A percentile compares a stretch with the other conserved stretches of the same genome.
Conservation (phyloP, 1,140 invertebrate genomes). For the Panagrolaimus sp. region DNA sequence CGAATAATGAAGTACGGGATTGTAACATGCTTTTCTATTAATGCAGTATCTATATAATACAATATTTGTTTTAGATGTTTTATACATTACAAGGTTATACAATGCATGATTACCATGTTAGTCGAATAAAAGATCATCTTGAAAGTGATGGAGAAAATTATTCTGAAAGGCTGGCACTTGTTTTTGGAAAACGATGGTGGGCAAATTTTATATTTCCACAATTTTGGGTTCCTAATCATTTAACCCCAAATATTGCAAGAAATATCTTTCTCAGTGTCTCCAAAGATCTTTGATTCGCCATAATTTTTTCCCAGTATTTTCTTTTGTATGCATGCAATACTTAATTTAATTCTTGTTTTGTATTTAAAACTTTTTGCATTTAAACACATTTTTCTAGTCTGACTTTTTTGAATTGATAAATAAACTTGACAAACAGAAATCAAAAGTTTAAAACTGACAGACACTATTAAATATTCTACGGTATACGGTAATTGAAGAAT, state of each 20-base stretch:
- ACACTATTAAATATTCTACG: too few species aligned
- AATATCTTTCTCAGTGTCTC: constrained; percentile 48
- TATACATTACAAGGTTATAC: constrained; percentile 47
- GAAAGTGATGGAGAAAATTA: constrained; percentile 43
- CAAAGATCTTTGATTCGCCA: constrained; percentile 35
- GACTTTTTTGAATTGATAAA: too few species aligned
- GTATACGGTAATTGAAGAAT: too few species aligned
- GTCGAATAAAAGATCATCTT: constrained; percentile 24
- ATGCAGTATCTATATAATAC: too few species aligned
- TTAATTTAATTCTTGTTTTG: too few species aligned
- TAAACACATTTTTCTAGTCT: too few species aligned
- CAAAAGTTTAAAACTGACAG: too few species aligned
- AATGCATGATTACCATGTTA: constrained; percentile 45
- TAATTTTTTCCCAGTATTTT: too few species aligned
- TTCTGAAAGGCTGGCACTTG: constrained; percentile 37
- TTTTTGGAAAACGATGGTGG: constrained; percentile 42
- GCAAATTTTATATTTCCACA: constrained; percentile 46
- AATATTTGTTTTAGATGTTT: constrained; percentile 35
- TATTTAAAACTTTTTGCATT: too few species aligned
- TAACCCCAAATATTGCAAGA: constrained; percentile 38
- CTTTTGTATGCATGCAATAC: too few species aligned
- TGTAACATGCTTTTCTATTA: too few species aligned
- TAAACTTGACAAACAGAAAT: too few species aligned
- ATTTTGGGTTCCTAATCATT: constrained; percentile 42
- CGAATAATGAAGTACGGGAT: not conserved